Evolutionary conservation across 92 coral and sea anemone species (phyloP), one percentile per base, ranked within the genome.

Genomic region (Actinernus sp.): DNA sequence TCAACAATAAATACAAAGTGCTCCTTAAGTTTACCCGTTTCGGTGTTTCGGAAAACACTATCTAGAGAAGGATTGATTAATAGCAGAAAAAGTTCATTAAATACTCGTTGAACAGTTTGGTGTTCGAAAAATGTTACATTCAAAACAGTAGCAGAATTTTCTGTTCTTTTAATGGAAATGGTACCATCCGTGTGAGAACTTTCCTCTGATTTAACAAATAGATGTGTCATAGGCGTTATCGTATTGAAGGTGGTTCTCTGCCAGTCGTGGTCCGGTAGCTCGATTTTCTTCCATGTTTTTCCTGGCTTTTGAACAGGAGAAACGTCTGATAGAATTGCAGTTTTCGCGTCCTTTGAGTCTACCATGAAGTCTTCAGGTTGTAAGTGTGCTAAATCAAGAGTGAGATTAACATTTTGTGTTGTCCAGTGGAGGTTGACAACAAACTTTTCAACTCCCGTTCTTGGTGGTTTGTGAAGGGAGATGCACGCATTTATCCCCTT

Each of bases 271-370:
- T 87, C 81, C 1, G 79, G 83, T 2, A 79, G 36, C 22, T 47
- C 23, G 1, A 74, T 36, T 38, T 62, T 68, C 12, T 48, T 63
- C 88, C 93, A 76, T 0, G 82, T 82, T 73, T 63, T 87, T 18
- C 65, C 65, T 0, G 65, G 65, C 37, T 63, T 82, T 48, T 87
- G 93, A 34, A 87, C 85, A 0, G 82, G 81, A 36, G 84, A 75
- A 2, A 87, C 75, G 34, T 87, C 81, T 0, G 88, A 26, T 9
- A 74, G 58, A 16, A 81, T 51, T 20, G 53, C 60, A 0, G 93
- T 84, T 58, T 87, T 87, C 1, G 93, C 84, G 38, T 87, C 93
- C 26, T 87, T 85, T 0, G 79, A 86, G 57, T 86, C 88, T 0
- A 72, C 76, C 71, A 85, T 26, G 25, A 71, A 32, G 40, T 40